These are phyloP conservation scores for Melanerpes formicivorus DNA, from an alignment of 2,113 vertebrate species.

Conservation along the genomic window DNA sequence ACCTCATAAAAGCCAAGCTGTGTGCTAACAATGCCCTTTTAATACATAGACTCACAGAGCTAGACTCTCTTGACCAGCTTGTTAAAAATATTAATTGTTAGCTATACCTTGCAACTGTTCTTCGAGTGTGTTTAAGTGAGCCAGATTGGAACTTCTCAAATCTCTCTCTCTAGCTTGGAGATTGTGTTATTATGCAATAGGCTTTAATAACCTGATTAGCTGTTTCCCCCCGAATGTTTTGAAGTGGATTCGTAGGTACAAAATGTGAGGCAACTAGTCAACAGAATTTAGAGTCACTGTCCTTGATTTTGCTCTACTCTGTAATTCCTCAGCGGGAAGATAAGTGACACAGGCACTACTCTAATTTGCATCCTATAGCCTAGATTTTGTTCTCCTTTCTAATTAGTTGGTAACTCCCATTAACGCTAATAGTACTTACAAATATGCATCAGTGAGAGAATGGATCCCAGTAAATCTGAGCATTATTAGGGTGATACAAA, in stretches of 20 bases:
- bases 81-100: conserved; percentile 64
- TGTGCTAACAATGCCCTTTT: conserved; percentile 64
- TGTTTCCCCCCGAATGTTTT: neutral
- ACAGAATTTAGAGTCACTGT: conserved; percentile 12
- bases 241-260: neutral
- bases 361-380: conserved; percentile 72
- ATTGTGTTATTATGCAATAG: neutral
- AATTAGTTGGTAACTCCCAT: conserved; percentile 74
- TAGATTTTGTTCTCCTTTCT: conserved; percentile 66
- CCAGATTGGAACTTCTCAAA: neutral
- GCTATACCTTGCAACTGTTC: neutral
- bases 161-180: neutral
- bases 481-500: conserved; percentile 64
- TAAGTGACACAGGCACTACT: conserved; percentile 38
- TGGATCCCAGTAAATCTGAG: conserved; percentile 69
- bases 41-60: conserved; percentile 42
- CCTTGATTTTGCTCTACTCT: conserved; percentile 25
- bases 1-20: conserved; percentile 75
- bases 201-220: neutral
- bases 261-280: neutral
- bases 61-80: conserved; percentile 46
- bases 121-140: neutral
- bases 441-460: conserved; percentile 66
- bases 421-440: conserved; percentile 74
- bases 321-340: conserved; percentile 44